phyloP scores from a whole-genome alignment of 2,888 invertebrate genomes.

The Deroplatys truncata region DNA sequence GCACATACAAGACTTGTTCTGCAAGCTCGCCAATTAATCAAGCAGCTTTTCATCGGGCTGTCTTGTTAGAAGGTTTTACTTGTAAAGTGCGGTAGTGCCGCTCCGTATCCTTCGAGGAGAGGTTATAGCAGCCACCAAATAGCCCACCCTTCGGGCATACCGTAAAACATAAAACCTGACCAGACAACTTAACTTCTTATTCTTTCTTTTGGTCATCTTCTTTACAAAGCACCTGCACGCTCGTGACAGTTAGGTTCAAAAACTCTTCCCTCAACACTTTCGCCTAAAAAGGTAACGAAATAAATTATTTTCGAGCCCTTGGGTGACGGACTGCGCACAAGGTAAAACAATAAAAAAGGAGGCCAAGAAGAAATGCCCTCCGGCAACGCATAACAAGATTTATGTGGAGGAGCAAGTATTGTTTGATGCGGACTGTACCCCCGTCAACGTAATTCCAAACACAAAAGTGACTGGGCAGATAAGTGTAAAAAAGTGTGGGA shows the following conservation, averaged over 20 bases:
- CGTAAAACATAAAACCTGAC: slow-evolving; percentile 18
- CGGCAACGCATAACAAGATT: not conserved
- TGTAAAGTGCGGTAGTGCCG: not conserved
- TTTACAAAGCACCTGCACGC: slow-evolving; percentile 15
- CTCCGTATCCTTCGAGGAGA: not conserved
- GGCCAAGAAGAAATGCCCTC: not conserved
- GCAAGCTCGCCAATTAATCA: not conserved
- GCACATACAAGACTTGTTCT: not conserved
- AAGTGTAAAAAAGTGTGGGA: not conserved
- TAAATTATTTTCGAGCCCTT: not conserved
- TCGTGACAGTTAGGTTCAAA: slow-evolving; percentile 12
- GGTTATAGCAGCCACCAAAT: slow-evolving; percentile 2
- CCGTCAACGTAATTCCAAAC: slow-evolving; percentile 7
- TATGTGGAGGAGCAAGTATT: not conserved
- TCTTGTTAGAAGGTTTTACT: not conserved
- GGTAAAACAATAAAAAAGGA: not conserved
- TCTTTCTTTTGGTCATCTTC: slow-evolving; percentile 10
- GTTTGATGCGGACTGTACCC: not conserved
- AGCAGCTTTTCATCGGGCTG: not conserved
- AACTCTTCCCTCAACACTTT: not conserved
- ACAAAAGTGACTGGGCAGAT: not conserved
- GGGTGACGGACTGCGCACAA: not conserved
- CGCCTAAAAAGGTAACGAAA: not conserved
- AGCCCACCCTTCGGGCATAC: slow-evolving; percentile 13
- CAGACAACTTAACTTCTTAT: slow-evolving; percentile 12